Percentiles rank a stretch among this genome's conserved stretches.
Conservation (phyloP, 1,140 invertebrate species). For the Macrobrachium rosenbergii region DNA sequence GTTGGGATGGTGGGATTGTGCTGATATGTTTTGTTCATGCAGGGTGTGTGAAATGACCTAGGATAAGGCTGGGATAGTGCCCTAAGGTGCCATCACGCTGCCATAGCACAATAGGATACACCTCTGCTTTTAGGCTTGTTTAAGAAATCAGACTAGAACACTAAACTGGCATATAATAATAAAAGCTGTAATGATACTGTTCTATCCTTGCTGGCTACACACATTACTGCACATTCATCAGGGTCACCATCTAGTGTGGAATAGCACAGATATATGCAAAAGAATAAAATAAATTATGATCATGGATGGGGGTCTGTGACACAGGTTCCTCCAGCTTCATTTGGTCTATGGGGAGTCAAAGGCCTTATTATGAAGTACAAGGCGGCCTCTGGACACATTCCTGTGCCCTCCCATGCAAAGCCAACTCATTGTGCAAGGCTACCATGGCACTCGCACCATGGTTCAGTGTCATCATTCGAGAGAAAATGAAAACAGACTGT, state of each 20-base stretch:
- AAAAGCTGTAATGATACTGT: conserved; percentile 25
- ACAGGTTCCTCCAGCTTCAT: conserved; percentile 16
- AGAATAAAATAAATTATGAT: no score
- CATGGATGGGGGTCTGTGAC: background rate
- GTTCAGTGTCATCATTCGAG: conserved; percentile 36
- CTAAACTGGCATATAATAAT: background rate
- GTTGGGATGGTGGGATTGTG: background rate
- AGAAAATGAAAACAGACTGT: conserved; percentile 27
- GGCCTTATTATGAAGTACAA: conserved; percentile 9
- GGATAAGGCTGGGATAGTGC: no score
- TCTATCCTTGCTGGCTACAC: conserved; percentile 44
- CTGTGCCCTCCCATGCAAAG: conserved; percentile 11
- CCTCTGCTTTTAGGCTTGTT: no score
- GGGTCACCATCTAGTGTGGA: conserved; percentile 26
- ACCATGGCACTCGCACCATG: background rate
- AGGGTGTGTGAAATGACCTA: no score
- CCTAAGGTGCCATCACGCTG: no score
- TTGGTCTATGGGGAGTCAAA: conserved; percentile 11
- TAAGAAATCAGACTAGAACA: no score
- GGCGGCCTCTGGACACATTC: conserved; percentile 18
- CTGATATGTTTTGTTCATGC: background rate
- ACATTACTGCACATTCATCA: conserved; percentile 28
- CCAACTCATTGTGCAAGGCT: background rate
- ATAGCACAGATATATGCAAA: conserved; percentile 29
- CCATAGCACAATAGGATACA: no score